phyloP scores from a whole-genome alignment of 1,140 invertebrate species.

The Drosophila punjabiensis region DNA sequence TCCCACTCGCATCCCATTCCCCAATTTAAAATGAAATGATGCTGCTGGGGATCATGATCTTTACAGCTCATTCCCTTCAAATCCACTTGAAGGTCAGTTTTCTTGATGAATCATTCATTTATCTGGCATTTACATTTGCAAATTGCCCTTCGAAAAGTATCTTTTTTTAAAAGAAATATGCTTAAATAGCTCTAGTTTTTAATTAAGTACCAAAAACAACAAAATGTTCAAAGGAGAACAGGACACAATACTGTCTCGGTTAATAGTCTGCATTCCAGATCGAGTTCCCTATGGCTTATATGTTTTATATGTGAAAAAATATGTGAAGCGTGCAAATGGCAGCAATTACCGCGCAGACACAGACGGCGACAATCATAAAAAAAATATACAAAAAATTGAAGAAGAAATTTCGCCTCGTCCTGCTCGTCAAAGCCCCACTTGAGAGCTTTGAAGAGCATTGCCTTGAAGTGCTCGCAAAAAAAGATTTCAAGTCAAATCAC shows the following conservation, averaged over 20 bases:
- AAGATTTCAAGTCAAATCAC: conserved; percentile 64
- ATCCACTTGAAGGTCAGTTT: conserved; percentile 17
- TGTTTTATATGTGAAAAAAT: conserved; percentile 2
- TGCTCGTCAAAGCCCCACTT: conserved; percentile 18
- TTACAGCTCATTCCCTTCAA: conserved; percentile 2
- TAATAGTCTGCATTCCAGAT: not conserved
- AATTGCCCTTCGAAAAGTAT: not conserved
- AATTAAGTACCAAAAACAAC: not conserved
- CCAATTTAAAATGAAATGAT: conserved; percentile 18
- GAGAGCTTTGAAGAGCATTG: conserved; percentile 29
- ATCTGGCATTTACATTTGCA: conserved; percentile 5
- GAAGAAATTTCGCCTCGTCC: not conserved
- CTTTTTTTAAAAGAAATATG: not conserved
- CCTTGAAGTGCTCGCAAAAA: conserved; percentile 45
- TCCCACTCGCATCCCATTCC: not conserved
- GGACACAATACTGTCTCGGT: not conserved
- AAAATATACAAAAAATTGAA: not conserved
- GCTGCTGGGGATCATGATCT: conserved; percentile 25
- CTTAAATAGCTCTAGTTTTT: not conserved
- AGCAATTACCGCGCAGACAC: conserved; percentile 65
- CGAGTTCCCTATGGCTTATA: not conserved
- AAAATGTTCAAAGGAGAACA: not conserved
- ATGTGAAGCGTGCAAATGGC: conserved; percentile 61
- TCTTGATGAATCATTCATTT: conserved; percentile 5
- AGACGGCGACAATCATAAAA: conserved; percentile 54